phyloP scores from a whole-genome alignment of 2,797 vertebrate species.

The Cyclopterus lumpus region DNA sequence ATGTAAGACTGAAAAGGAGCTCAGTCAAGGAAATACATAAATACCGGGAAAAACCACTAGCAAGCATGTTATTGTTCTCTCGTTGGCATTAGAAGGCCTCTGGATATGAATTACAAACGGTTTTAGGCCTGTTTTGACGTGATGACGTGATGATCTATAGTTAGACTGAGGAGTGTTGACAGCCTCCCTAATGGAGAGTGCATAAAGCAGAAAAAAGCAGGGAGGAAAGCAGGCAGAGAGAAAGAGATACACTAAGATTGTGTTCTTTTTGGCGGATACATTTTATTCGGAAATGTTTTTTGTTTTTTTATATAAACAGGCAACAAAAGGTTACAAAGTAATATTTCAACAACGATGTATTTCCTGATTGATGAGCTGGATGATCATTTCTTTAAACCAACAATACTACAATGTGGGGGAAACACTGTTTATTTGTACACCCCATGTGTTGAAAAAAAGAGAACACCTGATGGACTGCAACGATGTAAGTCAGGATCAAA shows the following conservation, averaged over 20 bases:
- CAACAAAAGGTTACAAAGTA: slow-evolving; percentile 13
- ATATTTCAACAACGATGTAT: slow-evolving; percentile 23
- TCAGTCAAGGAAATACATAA: slow-evolving; percentile 38
- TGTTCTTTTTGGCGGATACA: slow-evolving; percentile 6
- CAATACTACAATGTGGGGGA: slow-evolving; percentile 4
- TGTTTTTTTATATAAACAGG: slow-evolving; percentile 7
- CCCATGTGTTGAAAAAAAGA: neutral
- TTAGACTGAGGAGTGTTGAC: slow-evolving; percentile 73
- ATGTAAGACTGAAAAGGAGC: slow-evolving; percentile 32
- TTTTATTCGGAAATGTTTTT: slow-evolving; percentile 17
- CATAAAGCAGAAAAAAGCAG: slow-evolving; percentile 47
- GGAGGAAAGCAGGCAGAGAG: slow-evolving; percentile 20
- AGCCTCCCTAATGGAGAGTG: slow-evolving; percentile 77
- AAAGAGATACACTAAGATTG: slow-evolving; percentile 11
- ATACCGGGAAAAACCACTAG: slow-evolving; percentile 29
- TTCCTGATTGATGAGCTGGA: slow-evolving; percentile 17
- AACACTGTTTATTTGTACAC: slow-evolving; percentile 15
- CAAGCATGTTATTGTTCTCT: slow-evolving; percentile 53
- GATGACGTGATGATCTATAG: no score
- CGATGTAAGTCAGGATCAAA: slow-evolving; percentile 8
- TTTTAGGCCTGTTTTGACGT: no score
- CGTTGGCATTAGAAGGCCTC: slow-evolving; percentile 48
- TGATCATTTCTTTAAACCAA: slow-evolving; percentile 10
- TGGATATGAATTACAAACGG: slow-evolving; percentile 69
- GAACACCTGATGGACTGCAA: neutral